A percentile compares a stretch with the other conserved stretches of the same genome.
Conservation (phyloP, 2,888 invertebrate genomes). For the Pogonocherus hispidulus region DNA sequence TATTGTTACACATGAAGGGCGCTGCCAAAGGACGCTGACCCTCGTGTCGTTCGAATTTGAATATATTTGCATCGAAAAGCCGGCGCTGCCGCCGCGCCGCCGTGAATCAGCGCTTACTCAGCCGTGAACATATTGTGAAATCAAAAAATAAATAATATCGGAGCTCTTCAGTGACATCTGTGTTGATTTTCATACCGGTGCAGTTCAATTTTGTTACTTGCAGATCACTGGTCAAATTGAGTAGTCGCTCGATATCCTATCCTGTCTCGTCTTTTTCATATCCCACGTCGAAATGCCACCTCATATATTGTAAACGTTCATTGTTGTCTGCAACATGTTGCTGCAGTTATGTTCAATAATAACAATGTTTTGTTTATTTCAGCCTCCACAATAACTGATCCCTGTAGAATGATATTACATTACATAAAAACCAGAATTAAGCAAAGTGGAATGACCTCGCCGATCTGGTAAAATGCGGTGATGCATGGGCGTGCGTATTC, state of each 20-base stretch:
- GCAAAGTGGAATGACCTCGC: too few relatives aligned
- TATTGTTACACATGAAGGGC: slow-evolving; percentile 28
- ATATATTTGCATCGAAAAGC: slow-evolving; percentile 33
- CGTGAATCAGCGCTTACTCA: slow-evolving; percentile 28
- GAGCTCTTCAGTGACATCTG: slow-evolving; percentile 20
- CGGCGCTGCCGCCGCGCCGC: slow-evolving; percentile 18
- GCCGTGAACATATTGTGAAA: slow-evolving; percentile 29
- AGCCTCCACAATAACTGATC: too few relatives aligned
- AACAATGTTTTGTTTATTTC: too few relatives aligned
- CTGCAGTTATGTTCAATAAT: too few relatives aligned
- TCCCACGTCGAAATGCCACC: background rate
- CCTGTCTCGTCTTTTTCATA: background rate
- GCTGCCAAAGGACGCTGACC: slow-evolving; percentile 25
- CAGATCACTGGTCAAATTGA: background rate
- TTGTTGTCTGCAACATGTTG: background rate
- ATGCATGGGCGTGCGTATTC: too few relatives aligned
- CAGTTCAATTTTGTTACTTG: slow-evolving; percentile 7
- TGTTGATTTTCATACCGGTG: slow-evolving; percentile 7
- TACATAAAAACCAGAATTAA: too few relatives aligned
- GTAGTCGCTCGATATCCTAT: background rate
- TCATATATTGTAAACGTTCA: background rate
- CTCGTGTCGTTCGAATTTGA: slow-evolving; percentile 28
- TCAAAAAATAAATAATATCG: slow-evolving; percentile 28
- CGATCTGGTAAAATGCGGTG: too few relatives aligned
- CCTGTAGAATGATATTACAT: too few relatives aligned